These are phyloP conservation scores for Fregata magnificens DNA, from an alignment of 2,113 vertebrate genomes.

Conservation along the genomic window DNA sequence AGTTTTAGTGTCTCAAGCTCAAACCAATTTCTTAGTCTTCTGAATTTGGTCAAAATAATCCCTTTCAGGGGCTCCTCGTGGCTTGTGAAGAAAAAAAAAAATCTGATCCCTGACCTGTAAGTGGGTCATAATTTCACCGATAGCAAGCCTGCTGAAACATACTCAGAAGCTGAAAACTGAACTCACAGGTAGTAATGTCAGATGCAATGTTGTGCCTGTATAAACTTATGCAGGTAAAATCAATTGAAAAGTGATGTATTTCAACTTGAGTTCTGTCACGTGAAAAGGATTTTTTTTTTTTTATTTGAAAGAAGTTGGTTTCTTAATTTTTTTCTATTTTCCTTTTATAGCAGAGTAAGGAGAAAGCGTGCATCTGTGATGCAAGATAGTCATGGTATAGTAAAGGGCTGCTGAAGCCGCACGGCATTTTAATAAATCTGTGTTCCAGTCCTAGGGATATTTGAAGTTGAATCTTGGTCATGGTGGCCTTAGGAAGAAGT, in stretches of 20 bases:
- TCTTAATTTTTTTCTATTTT: background rate
- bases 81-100: background rate
- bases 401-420: background rate
- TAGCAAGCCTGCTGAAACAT: background rate
- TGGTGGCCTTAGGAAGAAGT: background rate
- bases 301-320: background rate
- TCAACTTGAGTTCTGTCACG: background rate
- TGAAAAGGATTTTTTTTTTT: background rate
- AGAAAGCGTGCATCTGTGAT: background rate
- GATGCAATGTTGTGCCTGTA: background rate
- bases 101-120: background rate
- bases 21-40: background rate
- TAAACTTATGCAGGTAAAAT: background rate
- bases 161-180: background rate
- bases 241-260: background rate
- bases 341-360: background rate
- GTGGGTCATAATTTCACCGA: background rate
- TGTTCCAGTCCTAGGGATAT: background rate
- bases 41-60: background rate
- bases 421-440: fast-evolving
- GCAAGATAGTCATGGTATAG: background rate
- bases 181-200: background rate
- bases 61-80: background rate
- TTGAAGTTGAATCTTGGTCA: background rate
- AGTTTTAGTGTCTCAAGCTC: background rate